Conservation (phyloP, 1,140 invertebrate species). For the Drosophila arizonae region DNA sequence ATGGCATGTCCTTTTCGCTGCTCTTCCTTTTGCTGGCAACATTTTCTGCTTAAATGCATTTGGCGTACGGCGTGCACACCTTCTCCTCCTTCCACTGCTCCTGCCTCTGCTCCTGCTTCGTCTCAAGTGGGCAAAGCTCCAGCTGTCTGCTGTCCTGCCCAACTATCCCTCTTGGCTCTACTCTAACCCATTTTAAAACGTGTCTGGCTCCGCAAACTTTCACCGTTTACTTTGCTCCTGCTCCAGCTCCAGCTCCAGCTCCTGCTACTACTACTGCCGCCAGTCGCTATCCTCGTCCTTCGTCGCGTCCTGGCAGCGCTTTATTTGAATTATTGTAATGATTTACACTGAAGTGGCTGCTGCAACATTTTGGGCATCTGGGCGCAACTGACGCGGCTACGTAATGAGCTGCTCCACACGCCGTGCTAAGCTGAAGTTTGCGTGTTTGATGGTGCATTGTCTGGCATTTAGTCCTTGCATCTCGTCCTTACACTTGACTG, state of each 20-base stretch:
- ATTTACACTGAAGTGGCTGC: constrained; percentile 64
- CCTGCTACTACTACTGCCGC: background rate
- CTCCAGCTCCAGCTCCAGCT: background rate
- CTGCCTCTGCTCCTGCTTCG: constrained; percentile 33
- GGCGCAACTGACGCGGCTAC: constrained; percentile 9
- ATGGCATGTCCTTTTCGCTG: constrained; percentile 33
- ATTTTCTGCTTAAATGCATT: constrained; percentile 77
- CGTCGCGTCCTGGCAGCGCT: constrained; percentile 12
- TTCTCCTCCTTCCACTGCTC: constrained; percentile 19
- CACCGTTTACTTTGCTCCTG: constrained; percentile 47
- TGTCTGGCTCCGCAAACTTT: constrained; percentile 57
- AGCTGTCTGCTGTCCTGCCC: constrained; percentile 19
- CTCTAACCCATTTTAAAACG: constrained; percentile 5
- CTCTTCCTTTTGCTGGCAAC: constrained; percentile 40
- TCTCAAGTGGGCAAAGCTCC: constrained; percentile 58
- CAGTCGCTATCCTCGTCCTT: constrained; percentile 12
- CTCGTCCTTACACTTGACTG: constrained; percentile 1
- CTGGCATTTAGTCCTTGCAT: constrained; percentile 16
- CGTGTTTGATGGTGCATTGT: constrained; percentile 27
- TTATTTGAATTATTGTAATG: constrained; percentile 71
- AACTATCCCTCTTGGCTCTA: constrained; percentile 17
- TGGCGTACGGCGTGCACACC: constrained; percentile 30
- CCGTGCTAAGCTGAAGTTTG: constrained; percentile 11
- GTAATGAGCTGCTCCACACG: constrained; percentile 32
- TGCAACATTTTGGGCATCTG: constrained; percentile 46